Percentiles rank a stretch among this genome's conserved stretches.
Evolutionary conservation across 2,113 vertebrate genomes (phyloP).

Genomic region (Quiscalus mexicanus): DNA sequence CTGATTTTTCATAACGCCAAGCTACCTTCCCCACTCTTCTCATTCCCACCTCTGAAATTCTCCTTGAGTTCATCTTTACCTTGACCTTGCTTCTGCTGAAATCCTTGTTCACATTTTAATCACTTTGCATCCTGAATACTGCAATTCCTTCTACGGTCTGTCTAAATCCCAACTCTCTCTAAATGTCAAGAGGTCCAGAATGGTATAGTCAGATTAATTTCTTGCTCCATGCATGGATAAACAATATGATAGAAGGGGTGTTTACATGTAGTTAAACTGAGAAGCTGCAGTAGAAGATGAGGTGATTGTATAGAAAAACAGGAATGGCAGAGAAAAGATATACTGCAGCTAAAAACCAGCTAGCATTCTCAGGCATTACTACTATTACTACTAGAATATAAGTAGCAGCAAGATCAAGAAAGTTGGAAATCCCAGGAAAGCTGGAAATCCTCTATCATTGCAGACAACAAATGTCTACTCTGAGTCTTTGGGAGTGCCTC

Average conservation of each 20-base stretch:
- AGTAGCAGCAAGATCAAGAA: not conserved
- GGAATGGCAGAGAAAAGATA: not conserved
- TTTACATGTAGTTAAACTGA: conserved; percentile 41
- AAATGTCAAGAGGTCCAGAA: conserved; percentile 58
- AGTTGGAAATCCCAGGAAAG: not conserved
- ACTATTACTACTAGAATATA: not conserved
- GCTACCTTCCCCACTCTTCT: not conserved
- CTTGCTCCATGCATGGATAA: conserved; percentile 60
- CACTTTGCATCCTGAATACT: conserved; percentile 27
- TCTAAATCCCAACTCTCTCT: conserved; percentile 38
- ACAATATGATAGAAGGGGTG: conserved; percentile 45
- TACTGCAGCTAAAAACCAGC: not conserved
- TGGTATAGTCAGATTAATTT: conserved; percentile 57
- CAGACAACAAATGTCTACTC: not conserved
- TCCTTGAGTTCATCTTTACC: conserved; percentile 46
- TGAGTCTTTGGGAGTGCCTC: not conserved
- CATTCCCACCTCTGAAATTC: conserved; percentile 11
- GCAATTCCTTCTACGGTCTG: conserved; percentile 6
- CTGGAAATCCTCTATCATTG: not conserved
- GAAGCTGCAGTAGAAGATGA: not conserved
- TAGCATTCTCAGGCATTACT: not conserved
- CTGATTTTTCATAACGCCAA: not conserved
- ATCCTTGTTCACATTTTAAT: conserved; percentile 54
- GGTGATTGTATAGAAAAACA: not conserved
- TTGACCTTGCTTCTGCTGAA: conserved; percentile 58